phyloP scores from a whole-genome alignment of 2,888 invertebrate genomes.

The Dioctria rufipes region DNA sequence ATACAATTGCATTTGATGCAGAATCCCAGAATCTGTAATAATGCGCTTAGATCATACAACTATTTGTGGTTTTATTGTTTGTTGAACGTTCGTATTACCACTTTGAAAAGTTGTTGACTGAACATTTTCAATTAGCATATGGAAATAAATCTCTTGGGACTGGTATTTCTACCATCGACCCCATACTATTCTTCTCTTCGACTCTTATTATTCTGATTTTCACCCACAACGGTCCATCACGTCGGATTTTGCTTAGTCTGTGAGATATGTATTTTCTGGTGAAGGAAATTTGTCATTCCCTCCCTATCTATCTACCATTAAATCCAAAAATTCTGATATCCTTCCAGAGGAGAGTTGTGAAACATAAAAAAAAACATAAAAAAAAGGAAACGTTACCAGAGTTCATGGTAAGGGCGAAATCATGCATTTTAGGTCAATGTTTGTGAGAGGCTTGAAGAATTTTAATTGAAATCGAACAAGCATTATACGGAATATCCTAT shows the following conservation, averaged over 20 bases:
- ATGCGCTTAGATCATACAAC: no score
- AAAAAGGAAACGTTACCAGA: background rate
- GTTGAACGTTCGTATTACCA: conserved; percentile 12
- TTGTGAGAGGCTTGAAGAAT: conserved; percentile 14
- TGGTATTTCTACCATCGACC: background rate
- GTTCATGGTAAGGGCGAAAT: background rate
- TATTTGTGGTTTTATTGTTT: conserved; percentile 15
- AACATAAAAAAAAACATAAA: background rate
- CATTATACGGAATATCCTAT: conserved; percentile 2
- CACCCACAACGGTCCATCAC: conserved; percentile 3
- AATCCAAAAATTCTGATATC: conserved; percentile 15
- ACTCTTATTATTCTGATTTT: background rate
- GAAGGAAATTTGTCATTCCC: background rate
- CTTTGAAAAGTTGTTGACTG: conserved; percentile 16
- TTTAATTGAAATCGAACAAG: conserved; percentile 44
- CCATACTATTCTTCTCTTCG: background rate
- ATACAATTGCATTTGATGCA: no score
- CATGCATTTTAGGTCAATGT: conserved; percentile 19
- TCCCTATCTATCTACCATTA: background rate
- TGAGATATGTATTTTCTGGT: background rate
- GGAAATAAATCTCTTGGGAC: conserved; percentile 27
- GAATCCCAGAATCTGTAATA: no score
- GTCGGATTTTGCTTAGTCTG: background rate
- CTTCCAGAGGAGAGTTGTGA: background rate
- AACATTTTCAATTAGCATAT: conserved; percentile 44